Evolutionary conservation across 2,797 vertebrate species (phyloP).

Genomic region (Sciaenops ocellatus): DNA sequence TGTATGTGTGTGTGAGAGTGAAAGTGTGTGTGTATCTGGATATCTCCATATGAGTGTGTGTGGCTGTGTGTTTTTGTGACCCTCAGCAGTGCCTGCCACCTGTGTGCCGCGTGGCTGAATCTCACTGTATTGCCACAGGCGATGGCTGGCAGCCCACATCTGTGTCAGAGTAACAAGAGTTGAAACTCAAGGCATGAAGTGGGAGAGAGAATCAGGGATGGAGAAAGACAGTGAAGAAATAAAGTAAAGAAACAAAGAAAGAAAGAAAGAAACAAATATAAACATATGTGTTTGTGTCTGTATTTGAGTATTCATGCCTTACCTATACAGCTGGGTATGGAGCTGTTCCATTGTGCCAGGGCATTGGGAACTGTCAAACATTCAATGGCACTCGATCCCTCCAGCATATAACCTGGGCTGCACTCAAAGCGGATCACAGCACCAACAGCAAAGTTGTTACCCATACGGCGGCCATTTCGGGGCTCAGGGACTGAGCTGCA

Average conservation of each 20-base stretch:
- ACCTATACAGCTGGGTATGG: constrained; percentile 96
- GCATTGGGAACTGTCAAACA: constrained; percentile 95
- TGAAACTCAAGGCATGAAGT: constrained; percentile 37
- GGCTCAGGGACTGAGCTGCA: constrained; percentile 98
- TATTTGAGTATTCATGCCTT: constrained; percentile 71
- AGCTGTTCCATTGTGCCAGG: constrained; percentile 97
- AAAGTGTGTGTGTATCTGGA: constrained; percentile 37
- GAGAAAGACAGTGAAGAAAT: not conserved
- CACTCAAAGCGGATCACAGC: constrained; percentile 97
- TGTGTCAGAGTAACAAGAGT: constrained; percentile 58
- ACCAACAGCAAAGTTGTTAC: constrained; percentile 96
- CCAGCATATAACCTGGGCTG: constrained; percentile 94
- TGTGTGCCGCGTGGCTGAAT: constrained; percentile 62
- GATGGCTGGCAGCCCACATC: constrained; percentile 61
- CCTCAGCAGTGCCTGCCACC: constrained; percentile 61
- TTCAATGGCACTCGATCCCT: constrained; percentile 93
- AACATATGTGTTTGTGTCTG: not conserved
- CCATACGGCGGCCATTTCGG: constrained; percentile 95
- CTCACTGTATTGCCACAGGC: constrained; percentile 55
- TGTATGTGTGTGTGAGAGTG: constrained; percentile 15
- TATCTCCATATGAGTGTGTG: constrained; percentile 25
- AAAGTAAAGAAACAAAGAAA: not conserved
- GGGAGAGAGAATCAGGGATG: not conserved
- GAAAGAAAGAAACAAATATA: not conserved
- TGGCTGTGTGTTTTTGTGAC: constrained; percentile 60